phyloP scores from a whole-genome alignment of 1,140 invertebrate genomes.

The Brachystomella parvula region DNA sequence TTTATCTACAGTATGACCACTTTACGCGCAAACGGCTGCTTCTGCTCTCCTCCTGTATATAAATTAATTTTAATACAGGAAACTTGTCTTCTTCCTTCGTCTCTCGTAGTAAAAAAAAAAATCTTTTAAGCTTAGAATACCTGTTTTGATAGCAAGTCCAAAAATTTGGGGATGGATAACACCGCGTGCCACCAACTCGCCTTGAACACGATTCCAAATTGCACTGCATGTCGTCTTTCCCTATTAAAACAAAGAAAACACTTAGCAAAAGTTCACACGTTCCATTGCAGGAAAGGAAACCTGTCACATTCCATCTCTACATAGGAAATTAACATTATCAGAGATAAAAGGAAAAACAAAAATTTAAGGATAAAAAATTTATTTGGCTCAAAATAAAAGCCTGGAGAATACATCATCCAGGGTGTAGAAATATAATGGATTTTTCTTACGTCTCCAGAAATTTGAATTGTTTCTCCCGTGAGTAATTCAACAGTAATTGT shows the following conservation, averaged over 20 bases:
- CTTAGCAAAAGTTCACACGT: not conserved
- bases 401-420: not conserved
- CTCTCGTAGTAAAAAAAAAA: too few relatives aligned
- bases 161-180: constrained; percentile 37
- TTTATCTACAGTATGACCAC: too few relatives aligned
- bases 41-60: too few relatives aligned
- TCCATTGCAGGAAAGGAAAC: not conserved
- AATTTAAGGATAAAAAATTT: constrained; percentile 21
- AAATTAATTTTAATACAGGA: too few relatives aligned
- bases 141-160: constrained; percentile 36
- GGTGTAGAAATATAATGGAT: not conserved
- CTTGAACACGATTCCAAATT: constrained; percentile 37
- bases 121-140: constrained; percentile 21
- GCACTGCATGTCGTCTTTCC: constrained; percentile 39
- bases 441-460: constrained; percentile 29
- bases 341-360: not conserved
- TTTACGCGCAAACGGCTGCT: too few relatives aligned
- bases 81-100: too few relatives aligned
- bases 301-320: not conserved
- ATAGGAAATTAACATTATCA: not conserved
- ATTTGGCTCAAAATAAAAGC: constrained; percentile 33
- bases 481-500: constrained; percentile 35
- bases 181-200: constrained; percentile 37
- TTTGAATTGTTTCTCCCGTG: constrained; percentile 34
- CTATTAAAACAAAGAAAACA: constrained; percentile 23